phyloP scores from a whole-genome alignment of 2,113 vertebrate genomes.

The Ciconia stormi region DNA sequence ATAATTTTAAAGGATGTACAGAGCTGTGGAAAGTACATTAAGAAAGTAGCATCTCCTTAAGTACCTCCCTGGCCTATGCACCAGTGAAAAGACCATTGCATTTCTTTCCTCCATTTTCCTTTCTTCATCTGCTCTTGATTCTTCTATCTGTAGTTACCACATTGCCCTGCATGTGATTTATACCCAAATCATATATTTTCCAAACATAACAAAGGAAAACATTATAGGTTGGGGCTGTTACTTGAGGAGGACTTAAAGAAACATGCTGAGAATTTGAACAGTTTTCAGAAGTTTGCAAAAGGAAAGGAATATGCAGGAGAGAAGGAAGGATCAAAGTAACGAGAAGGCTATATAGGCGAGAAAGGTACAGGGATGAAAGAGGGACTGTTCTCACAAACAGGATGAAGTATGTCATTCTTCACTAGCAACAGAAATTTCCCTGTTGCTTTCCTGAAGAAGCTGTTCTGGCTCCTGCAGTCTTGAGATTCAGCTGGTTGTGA shows the following conservation, averaged over 20 bases:
- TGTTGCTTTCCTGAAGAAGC: not conserved
- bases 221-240: not conserved
- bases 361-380: not conserved
- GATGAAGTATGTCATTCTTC: not conserved
- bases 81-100: not conserved
- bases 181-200: not conserved
- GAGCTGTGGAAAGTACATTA: conserved; percentile 12
- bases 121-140: not conserved
- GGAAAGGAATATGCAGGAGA: not conserved
- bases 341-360: not conserved
- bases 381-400: not conserved
- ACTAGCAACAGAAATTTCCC: not conserved
- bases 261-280: not conserved
- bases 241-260: not conserved
- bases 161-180: not conserved
- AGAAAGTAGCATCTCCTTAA: not conserved
- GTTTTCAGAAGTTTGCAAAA: not conserved
- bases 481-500: not conserved
- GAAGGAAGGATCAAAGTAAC: not conserved
- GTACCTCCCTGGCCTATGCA: not conserved
- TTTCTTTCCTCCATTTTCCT: not conserved
- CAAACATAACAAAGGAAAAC: not conserved
- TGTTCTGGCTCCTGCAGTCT: not conserved
- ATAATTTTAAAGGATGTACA: not conserved
- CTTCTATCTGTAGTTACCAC: not conserved